Evolutionary conservation across 2,797 vertebrate species (phyloP).

Genomic region (Synaphobranchus kaupii): DNA sequence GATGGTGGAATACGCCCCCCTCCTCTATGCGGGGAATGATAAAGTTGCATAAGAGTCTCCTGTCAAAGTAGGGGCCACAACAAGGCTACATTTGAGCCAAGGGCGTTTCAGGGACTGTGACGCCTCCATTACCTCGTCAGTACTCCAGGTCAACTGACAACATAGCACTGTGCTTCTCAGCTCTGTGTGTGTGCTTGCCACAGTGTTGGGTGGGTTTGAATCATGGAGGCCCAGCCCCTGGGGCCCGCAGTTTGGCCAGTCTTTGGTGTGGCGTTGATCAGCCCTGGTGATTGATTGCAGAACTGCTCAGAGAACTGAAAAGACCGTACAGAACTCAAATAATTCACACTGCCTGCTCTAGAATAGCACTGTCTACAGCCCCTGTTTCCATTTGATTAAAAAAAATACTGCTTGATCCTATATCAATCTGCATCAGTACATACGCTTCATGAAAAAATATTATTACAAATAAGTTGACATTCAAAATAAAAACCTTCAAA

Average conservation of each 20-base stretch:
- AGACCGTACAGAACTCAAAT: constrained; percentile 49
- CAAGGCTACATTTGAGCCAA: not conserved
- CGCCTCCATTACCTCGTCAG: not conserved
- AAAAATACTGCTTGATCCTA: not conserved
- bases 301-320: not conserved
- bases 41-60: not conserved
- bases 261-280: constrained; percentile 29
- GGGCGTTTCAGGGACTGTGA: not conserved
- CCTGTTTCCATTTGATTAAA: not conserved
- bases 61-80: not conserved
- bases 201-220: not conserved
- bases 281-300: constrained; percentile 18
- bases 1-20: not conserved
- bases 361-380: constrained; percentile 37
- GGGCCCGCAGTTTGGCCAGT: not conserved
- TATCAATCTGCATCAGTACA: too few species aligned
- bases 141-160: not conserved
- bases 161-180: not conserved
- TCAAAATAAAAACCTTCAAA: not conserved
- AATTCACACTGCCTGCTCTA: constrained; percentile 51
- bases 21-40: not conserved
- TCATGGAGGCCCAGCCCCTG: not conserved
- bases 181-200: not conserved
- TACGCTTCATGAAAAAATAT: too few species aligned
- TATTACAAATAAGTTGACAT: not conserved